Evolutionary conservation across 2,888 invertebrate species (phyloP), one percentile per base, ranked within the genome.

Genomic region (Phymatocera aterrima): DNA sequence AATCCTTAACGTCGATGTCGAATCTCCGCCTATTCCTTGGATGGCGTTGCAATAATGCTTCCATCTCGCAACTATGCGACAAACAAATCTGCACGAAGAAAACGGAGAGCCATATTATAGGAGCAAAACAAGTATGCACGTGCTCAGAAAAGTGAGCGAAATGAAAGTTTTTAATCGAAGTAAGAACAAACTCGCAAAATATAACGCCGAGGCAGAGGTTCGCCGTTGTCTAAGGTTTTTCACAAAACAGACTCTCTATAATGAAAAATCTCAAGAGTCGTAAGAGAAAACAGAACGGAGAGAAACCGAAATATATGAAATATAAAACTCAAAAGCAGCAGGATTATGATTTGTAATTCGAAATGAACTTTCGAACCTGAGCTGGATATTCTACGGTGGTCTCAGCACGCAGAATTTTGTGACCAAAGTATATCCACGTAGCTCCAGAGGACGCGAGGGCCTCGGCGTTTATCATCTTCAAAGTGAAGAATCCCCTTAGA

Each of bases 401-500:
- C 18, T 15, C 1, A 46, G 12, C 57, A 21, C 34, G 64, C 10
- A 61, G 6, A 37, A 61, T 61, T 37, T 61, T 18, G 28, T 18
- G n/a, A 37, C 18, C 37, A 24, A 51, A 8, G 40, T 40, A 40
- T 40, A 40, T 40, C 15, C 28, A 57, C 28, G 46, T 43, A 28
- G n/a, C 8, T 31, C 51, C 34, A 18, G 31, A 34, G 72, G 51
- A 51, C 12, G 72, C 51, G 28, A 40, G 57, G 40, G 40, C 21
- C 70, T 2, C 4, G 54, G 37, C 24, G 57, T 12, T 60, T 60
- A 70, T 78, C 65, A 72, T 46, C 72, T 72, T 60, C 54, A 46
- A 78, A 72, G 43, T 57, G 46, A 72, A 70, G 70, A 40, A 70
- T 43, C 60, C 70, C 60, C 46, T 57, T 40, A 68, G 60, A 72